Evolutionary conservation across 2,797 vertebrate species (phyloP), one percentile per base, ranked within the genome.

Genomic region (Acrossocheilus fasciatus): DNA sequence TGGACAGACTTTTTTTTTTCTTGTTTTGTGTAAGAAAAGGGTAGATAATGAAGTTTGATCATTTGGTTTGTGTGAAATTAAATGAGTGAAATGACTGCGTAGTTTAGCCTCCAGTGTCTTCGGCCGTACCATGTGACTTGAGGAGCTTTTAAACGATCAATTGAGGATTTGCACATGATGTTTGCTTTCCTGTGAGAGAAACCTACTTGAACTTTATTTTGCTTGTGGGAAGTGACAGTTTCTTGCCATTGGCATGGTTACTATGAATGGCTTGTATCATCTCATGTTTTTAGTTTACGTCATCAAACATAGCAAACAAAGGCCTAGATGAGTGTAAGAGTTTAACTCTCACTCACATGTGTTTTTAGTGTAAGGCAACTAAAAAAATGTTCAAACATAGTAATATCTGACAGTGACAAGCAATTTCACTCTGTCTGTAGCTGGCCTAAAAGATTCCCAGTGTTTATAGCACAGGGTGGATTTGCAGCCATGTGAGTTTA

Each of bases 401-500:
- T 68, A 15, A 30, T 23, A 76, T 77, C 15, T 68, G 10, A 50
- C 15, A 23, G 26, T 34, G 59, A 14, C 9, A 0, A 50, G 41
- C 9, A 68, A 41, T 15, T 66, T 66, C 2, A 1, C 20, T 45
- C 26, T 52, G n/a, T 64, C 41, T 47, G 20, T 75, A 17, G 18
- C 6, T 57, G 34, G 3, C n/a, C 34, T 43, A n/a, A 68, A n/a
- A 41, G 11, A 66, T 83, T 75, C 34, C 30, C 34, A 85, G n/a
- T n/a, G 30, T 75, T 62, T 30, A 85, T 72, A 87, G 30, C 88
- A 76, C 75, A 75, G 87, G 57, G 41, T 77, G 57, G 12, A 86
- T 91, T 59, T 89, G 43, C 6, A 12, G 17, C n/a, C 59, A 78
- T 26, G 47, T 43, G 17, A 76, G 82, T 93, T 90, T 91, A 92